phyloP scores from a whole-genome alignment of 2,113 vertebrate genomes.

The Bubalus kerabau region DNA sequence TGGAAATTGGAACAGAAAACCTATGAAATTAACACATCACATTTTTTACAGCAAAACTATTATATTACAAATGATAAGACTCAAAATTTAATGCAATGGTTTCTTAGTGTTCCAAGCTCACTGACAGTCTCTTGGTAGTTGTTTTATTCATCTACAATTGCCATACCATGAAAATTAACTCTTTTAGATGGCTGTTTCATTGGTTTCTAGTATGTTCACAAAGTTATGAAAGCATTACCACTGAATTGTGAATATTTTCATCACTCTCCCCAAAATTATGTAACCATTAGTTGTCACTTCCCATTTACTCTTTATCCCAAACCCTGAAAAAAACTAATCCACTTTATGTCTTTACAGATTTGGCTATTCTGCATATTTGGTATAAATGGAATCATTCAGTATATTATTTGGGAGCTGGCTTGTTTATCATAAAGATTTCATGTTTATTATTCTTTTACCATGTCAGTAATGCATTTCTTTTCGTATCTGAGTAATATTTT shows the following conservation, averaged over 20 bases:
- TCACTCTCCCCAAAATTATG: neutral
- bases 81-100: neutral
- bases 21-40: neutral
- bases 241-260: neutral
- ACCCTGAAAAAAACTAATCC: neutral
- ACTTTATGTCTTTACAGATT: neutral
- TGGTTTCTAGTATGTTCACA: neutral
- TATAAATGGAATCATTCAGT: neutral
- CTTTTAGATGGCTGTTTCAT: neutral
- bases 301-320: neutral
- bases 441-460: neutral
- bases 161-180: neutral
- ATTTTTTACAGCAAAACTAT: neutral
- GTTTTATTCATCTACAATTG: neutral
- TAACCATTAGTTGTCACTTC: neutral
- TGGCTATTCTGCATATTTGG: neutral
- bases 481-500: neutral
- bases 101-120: neutral
- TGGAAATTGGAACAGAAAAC: neutral
- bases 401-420: neutral
- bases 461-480: neutral
- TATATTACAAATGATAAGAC: neutral
- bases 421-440: neutral
- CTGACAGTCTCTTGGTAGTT: neutral
- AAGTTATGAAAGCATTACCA: neutral